A percentile compares a stretch with the other conserved stretches of the same genome.
Conservation (phyloP, 2,888 invertebrate species). For the Pseudolycoriella hygida region DNA sequence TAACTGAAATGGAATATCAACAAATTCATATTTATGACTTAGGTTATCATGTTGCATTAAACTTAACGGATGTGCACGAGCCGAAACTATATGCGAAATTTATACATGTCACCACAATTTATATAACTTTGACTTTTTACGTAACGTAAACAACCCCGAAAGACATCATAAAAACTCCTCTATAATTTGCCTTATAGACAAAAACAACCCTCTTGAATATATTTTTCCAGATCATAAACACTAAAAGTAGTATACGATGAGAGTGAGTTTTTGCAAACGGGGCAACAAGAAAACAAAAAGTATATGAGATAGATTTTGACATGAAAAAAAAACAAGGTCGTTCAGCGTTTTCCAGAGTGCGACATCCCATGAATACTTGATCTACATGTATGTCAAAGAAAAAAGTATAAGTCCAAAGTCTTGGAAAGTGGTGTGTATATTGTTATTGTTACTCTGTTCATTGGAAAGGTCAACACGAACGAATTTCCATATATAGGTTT, state of each 20-base stretch:
- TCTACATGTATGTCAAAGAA: too few species aligned
- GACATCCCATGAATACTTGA: not conserved
- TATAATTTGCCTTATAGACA: slow-evolving; percentile 4
- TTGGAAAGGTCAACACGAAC: slow-evolving; percentile 1
- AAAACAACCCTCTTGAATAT: slow-evolving; percentile 4
- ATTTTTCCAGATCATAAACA: slow-evolving; percentile 4
- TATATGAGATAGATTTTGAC: not conserved
- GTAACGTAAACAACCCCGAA: not conserved
- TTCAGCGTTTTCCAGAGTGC: not conserved
- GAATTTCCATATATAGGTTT: not conserved
- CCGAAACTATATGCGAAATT: too few species aligned
- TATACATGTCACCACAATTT: too few species aligned
- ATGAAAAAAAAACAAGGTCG: slow-evolving; percentile 2
- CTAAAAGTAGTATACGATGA: slow-evolving; percentile 4
- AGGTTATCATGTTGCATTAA: too few species aligned
- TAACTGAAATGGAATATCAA: too few species aligned
- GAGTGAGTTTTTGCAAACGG: slow-evolving; percentile 2
- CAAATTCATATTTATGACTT: too few species aligned
- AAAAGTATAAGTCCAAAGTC: too few species aligned
- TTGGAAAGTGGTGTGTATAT: too few species aligned
- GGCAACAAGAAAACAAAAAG: slow-evolving; percentile 1
- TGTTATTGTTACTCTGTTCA: not conserved
- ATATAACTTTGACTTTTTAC: too few species aligned
- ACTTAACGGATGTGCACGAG: too few species aligned
- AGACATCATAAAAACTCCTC: slow-evolving; percentile 4